Percentiles rank a stretch among this genome's conserved stretches.
Evolutionary conservation across 2,113 vertebrate species (phyloP).

Genomic region (Pseudopipra pipra): DNA sequence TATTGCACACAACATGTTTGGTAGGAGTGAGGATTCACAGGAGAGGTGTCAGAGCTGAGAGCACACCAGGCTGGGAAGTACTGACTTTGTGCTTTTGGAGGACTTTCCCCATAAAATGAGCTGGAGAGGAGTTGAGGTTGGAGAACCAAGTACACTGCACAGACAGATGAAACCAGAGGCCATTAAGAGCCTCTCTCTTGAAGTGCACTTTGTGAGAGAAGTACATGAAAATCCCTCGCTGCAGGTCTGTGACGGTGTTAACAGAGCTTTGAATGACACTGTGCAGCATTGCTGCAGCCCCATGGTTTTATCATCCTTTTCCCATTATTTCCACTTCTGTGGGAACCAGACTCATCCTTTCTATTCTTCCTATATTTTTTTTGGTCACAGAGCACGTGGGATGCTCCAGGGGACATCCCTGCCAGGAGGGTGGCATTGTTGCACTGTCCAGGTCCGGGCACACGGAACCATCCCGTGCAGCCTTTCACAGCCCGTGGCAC

Average conservation of each 20-base stretch:
- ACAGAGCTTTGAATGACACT: background rate
- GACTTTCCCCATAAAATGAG: background rate
- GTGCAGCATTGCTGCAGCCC: background rate
- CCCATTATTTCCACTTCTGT: background rate
- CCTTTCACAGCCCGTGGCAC: accelerated
- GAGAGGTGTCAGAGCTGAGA: background rate
- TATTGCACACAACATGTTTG: background rate
- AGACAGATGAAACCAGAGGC: background rate
- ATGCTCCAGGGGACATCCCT: background rate
- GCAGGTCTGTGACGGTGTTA: background rate
- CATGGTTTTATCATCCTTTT: background rate
- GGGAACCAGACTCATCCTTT: background rate
- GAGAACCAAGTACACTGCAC: background rate
- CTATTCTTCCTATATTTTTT: background rate
- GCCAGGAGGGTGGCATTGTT: background rate
- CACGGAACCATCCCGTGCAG: accelerated
- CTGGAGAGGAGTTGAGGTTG: background rate
- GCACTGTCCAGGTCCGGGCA: background rate
- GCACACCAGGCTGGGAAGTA: background rate
- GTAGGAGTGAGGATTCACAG: background rate
- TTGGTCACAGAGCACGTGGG: accelerated
- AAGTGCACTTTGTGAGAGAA: background rate
- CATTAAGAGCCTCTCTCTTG: background rate
- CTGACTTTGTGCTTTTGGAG: background rate
- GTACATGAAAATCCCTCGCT: background rate